Evolutionary conservation across 2,888 invertebrate species (phyloP), one percentile per base, ranked within the genome.

Genomic region (Congeria kusceri): DNA sequence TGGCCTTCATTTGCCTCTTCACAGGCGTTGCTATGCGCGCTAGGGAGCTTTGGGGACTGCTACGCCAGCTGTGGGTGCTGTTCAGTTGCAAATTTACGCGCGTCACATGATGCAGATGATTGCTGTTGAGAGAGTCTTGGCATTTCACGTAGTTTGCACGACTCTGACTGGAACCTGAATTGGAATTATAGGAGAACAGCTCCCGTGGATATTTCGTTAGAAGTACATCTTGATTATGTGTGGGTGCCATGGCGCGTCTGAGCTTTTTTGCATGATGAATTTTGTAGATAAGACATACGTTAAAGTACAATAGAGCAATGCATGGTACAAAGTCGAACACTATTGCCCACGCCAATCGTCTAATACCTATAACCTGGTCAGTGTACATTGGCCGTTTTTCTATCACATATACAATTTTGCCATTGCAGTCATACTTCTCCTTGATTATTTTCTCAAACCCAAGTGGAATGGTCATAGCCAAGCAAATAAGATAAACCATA

Each of bases 251-350:
- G n/a, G 88, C 78, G 66, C 80, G 83, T 7, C 92, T 82, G 57
- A 92, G 68, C 28, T 86, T 89, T 67, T 88, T 88, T 9, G 89
- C 88, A 67, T 81, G 82, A 62, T 87, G 86, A 27, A 87, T 87
- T 75, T 86, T 90, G 67, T 83, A 83, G 27, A 92, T 91, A 11
- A 92, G 85, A 70, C 91, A 91, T 0, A 88, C 85, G 71, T 92
- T 92, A 78, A 92, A 92, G 77, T 88, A 92, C 20, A 90, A 83
- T 25, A 92, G 85, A 5, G 91, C 85, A n/a, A 86, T 85, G 58
- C 91, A 91, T 5, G 92, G 92, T 27, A 92, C 85, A 75, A 92
- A 88, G 71, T 91, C 92, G 76, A 91, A 91, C 20, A 90, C 46
- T 15, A 90, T 82, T 2, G 92, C 88, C 91, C 91, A 92, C 15